Evolutionary conservation across 2,113 vertebrate genomes (phyloP).

Genomic region (Lipophrys pholis): DNA sequence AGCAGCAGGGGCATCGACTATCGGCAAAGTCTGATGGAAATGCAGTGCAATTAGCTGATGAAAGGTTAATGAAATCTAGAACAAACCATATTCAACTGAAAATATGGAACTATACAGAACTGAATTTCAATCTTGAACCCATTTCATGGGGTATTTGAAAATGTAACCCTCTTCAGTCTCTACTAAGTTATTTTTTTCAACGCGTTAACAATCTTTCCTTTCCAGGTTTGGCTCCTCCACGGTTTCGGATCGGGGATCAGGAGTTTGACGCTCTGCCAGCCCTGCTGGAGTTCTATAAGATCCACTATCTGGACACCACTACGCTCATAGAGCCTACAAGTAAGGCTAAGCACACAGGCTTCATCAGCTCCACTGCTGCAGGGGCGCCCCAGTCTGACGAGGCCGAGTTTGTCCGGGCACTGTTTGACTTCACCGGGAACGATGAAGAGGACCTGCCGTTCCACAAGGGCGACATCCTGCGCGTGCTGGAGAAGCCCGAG

Average conservation of each 20-base stretch:
- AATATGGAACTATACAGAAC: too few relatives aligned
- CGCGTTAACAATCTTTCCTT: not conserved
- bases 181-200: not conserved
- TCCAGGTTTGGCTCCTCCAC: constrained; percentile 86
- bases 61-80: too few relatives aligned
- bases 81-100: too few relatives aligned
- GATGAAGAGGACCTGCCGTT: constrained; percentile 99
- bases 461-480: constrained; percentile 94
- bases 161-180: not conserved
- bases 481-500: constrained; percentile 96
- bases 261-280: constrained; percentile 95
- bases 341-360: constrained; percentile 86
- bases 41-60: too few relatives aligned
- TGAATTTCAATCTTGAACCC: too few relatives aligned
- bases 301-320: constrained; percentile 99
- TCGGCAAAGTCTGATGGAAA: too few relatives aligned
- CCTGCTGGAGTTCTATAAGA: constrained; percentile 99
- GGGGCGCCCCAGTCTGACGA: constrained; percentile 85
- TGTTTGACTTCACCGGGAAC: constrained; percentile 98
- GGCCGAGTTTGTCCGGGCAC: constrained; percentile 92
- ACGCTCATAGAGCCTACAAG: constrained; percentile 95
- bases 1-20: too few relatives aligned
- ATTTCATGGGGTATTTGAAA: too few relatives aligned
- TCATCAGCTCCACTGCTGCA: constrained; percentile 45
- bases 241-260: constrained; percentile 97